Conservation (phyloP, 2,888 invertebrate genomes). For the Trachelus tabidus region DNA sequence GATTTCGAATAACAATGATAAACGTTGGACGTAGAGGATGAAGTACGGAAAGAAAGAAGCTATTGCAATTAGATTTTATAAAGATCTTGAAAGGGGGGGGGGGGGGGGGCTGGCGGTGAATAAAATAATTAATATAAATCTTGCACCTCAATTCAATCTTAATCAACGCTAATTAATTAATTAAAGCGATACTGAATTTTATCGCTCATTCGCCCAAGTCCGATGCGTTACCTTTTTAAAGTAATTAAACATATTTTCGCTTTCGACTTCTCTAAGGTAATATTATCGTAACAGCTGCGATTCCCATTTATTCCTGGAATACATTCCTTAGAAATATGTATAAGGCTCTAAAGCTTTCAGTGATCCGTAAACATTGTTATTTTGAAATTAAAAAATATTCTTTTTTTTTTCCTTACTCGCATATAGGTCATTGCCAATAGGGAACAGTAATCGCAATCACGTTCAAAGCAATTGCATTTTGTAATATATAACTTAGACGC, state of each 20-base stretch:
- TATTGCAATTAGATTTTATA: background rate
- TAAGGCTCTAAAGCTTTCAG: background rate
- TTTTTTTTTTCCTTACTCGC: background rate
- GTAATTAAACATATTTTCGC: background rate
- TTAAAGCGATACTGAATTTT: background rate
- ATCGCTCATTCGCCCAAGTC: background rate
- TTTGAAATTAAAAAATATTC: background rate
- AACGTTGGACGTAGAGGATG: background rate
- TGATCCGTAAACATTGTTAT: background rate
- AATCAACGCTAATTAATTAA: background rate
- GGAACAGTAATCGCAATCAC: background rate
- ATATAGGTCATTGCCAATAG: background rate
- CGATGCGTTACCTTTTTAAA: background rate
- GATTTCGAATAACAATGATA: background rate
- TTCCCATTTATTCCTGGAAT: background rate
- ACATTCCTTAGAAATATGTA: background rate
- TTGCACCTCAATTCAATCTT: background rate
- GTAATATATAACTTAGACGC: conserved; percentile 42
- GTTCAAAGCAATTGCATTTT: background rate
- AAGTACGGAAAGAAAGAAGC: background rate
- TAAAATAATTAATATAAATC: background rate
- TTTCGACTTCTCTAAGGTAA: background rate
- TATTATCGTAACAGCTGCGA: background rate
- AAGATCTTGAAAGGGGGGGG: background rate
- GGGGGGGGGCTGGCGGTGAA: background rate